Conservation (phyloP, 2,113 vertebrate genomes). For the Phalacrocorax carbo region DNA sequence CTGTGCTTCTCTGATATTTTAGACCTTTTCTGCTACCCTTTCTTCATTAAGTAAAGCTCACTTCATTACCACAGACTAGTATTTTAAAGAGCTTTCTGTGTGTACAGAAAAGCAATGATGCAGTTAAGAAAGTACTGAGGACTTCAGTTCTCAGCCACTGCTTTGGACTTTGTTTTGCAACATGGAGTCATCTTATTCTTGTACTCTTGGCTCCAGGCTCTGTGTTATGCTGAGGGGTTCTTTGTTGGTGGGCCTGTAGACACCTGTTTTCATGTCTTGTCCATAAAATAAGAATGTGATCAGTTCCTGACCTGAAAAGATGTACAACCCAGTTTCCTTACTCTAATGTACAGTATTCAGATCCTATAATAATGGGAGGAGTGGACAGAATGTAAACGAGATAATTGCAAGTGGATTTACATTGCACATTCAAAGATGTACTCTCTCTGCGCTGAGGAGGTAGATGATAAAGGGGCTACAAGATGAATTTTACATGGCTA, state of each 20-base stretch:
- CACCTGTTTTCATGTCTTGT: not conserved
- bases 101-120: not conserved
- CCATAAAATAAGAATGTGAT: not conserved
- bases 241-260: not conserved
- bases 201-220: not conserved
- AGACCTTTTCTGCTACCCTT: not conserved
- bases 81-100: not conserved
- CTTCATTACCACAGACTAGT: no score
- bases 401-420: not conserved
- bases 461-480: not conserved
- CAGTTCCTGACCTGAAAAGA: not conserved
- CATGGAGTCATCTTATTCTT: not conserved
- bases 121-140: not conserved
- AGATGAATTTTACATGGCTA: not conserved
- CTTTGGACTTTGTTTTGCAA: not conserved
- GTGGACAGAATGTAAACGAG: not conserved
- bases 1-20: not conserved
- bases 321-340: not conserved
- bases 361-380: not conserved
- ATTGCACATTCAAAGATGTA: not conserved
- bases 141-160: not conserved
- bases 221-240: not conserved
- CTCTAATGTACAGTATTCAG: not conserved
- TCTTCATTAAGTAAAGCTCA: not conserved
- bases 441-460: not conserved